Evolutionary conservation across 2,888 invertebrate species (phyloP).

Genomic region (Minunthozetes semirufus): DNA sequence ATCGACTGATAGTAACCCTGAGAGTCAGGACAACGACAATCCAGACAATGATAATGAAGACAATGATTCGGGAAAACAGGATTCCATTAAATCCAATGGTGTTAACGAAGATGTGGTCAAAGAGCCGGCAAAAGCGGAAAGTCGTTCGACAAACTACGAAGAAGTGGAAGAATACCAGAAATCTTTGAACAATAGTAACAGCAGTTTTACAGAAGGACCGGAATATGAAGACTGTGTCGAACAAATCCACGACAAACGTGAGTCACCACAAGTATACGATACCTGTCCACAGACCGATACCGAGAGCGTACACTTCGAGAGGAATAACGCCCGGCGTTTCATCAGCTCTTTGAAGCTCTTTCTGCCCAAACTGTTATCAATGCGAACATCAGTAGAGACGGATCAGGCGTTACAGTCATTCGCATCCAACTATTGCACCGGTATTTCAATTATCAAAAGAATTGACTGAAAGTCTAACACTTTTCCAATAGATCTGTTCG

Average conservation of each 20-base stretch:
- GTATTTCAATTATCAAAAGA: constrained; percentile 47
- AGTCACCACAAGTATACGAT: no score
- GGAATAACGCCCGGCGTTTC: constrained; percentile 77
- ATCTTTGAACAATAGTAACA: neutral
- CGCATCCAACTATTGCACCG: constrained; percentile 81
- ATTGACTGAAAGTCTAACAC: neutral
- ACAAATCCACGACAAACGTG: neutral
- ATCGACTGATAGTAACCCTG: constrained; percentile 45
- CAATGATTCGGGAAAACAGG: neutral
- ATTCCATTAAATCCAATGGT: neutral
- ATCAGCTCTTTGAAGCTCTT: constrained; percentile 66
- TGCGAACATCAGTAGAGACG: constrained; percentile 75
- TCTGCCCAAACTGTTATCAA: constrained; percentile 65
- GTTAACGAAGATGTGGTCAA: neutral
- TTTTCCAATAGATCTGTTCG: constrained; percentile 36
- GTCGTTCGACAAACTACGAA: neutral
- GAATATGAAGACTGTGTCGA: constrained; percentile 12
- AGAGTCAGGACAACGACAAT: constrained; percentile 54
- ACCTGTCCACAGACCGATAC: no score
- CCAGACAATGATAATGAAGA: constrained; percentile 46
- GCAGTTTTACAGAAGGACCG: constrained; percentile 9
- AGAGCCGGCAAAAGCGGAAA: neutral
- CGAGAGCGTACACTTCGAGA: constrained; percentile 54
- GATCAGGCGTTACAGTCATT: constrained; percentile 87
- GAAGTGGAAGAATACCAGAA: constrained; percentile 18